These are phyloP conservation scores for Stichopus horrens DNA, from an alignment of 53 echinoderm and acorn worm species.

Conservation along the genomic window DNA sequence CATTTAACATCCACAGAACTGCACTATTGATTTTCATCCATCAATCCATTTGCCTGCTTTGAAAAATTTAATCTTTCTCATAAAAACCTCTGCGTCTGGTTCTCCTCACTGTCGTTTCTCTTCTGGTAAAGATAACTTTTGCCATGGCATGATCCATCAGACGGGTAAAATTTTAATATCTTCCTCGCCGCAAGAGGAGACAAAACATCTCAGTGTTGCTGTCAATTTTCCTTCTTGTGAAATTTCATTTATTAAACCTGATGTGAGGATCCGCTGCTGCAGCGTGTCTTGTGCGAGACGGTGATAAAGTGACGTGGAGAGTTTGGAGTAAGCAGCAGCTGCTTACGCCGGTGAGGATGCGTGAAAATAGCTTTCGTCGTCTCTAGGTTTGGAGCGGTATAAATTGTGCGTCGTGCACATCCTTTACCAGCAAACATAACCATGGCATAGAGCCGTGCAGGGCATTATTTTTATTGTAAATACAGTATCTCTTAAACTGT, in stretches of 20 bases:
- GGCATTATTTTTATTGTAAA: background rate
- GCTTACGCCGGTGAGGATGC: background rate
- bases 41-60: background rate
- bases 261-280: background rate
- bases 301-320: slow-evolving; percentile 10
- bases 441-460: background rate
- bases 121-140: background rate
- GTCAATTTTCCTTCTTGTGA: background rate
- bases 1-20: too few species aligned
- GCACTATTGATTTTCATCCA: too few species aligned
- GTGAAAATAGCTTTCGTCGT: background rate
- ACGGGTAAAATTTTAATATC: background rate
- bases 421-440: background rate
- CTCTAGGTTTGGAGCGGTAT: background rate
- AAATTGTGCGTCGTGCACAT: background rate
- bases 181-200: background rate
- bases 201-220: background rate
- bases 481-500: background rate
- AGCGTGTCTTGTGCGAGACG: background rate
- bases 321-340: slow-evolving; percentile 1
- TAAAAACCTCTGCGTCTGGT: background rate
- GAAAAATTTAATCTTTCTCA: background rate
- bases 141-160: background rate
- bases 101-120: background rate
- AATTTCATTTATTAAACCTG: background rate